Evolutionary conservation across 2,797 vertebrate genomes (phyloP).

Genomic region (Mormyrus hasselquistii): DNA sequence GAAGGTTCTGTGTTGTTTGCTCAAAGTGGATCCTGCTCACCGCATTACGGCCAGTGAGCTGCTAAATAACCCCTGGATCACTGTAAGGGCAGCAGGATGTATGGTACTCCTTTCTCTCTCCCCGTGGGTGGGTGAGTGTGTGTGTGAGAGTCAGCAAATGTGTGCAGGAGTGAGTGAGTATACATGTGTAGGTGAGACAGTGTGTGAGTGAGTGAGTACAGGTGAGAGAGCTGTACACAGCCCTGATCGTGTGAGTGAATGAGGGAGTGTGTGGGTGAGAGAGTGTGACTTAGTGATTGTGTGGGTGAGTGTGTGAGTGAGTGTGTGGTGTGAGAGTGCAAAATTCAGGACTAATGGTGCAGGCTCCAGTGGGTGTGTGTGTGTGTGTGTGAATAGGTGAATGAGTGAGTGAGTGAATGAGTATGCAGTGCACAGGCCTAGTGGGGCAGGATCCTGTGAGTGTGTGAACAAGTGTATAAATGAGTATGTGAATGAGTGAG

Average conservation of each 20-base stretch:
- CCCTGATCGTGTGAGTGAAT: background rate
- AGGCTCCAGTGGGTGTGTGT: background rate
- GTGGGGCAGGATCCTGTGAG: background rate
- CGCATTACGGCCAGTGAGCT: slow-evolving; percentile 71
- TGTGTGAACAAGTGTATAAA: background rate
- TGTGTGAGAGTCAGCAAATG: background rate
- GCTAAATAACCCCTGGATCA: slow-evolving; percentile 69
- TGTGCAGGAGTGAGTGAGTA: background rate
- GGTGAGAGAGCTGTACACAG: background rate
- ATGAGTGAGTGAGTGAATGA: background rate
- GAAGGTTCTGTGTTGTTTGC: slow-evolving; percentile 59
- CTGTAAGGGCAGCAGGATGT: slow-evolving; percentile 46
- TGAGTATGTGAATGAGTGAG: background rate
- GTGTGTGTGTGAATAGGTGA: background rate
- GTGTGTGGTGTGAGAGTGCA: background rate
- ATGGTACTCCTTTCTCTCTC: background rate
- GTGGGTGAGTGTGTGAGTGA: background rate
- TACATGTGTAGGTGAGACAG: background rate
- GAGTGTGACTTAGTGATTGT: background rate
- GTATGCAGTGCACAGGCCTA: background rate
- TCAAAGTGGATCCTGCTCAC: slow-evolving; percentile 70
- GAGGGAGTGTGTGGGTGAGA: background rate
- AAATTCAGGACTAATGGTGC: background rate
- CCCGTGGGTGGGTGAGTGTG: background rate
- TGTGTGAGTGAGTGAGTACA: background rate